A percentile compares a stretch with the other conserved stretches of the same genome.
Conservation (phyloP, 1,140 invertebrate genomes). For the Holcopasites calliopsidis region DNA sequence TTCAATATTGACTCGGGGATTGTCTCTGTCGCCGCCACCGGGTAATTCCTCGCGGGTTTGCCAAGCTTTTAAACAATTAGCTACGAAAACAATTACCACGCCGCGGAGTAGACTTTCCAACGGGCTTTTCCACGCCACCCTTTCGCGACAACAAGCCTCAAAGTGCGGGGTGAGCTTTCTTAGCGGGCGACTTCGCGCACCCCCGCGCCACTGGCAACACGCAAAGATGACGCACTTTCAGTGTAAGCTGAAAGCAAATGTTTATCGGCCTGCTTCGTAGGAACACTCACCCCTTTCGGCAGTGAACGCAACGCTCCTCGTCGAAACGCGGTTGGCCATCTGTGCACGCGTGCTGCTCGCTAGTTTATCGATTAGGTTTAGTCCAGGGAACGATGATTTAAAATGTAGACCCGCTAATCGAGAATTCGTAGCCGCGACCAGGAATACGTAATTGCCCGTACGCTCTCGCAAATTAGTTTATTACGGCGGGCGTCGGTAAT, state of each 20-base stretch:
- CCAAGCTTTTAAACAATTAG: slow-evolving; percentile 76
- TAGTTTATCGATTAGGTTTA: slow-evolving; percentile 39
- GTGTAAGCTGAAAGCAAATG: slow-evolving; percentile 66
- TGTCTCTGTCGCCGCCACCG: slow-evolving; percentile 60
- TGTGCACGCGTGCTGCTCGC: slow-evolving; percentile 28
- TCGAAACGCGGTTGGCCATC: not conserved
- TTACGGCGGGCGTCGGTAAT: slow-evolving; percentile 18
- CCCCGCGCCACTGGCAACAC: slow-evolving; percentile 25
- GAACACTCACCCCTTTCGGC: slow-evolving; percentile 53
- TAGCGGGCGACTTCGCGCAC: slow-evolving; percentile 51
- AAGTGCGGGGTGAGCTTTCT: slow-evolving; percentile 47
- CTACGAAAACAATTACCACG: slow-evolving; percentile 71
- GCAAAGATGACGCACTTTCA: slow-evolving; percentile 53
- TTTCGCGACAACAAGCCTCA: slow-evolving; percentile 43
- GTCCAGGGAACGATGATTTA: too few relatives aligned
- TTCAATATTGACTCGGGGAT: slow-evolving; percentile 75
- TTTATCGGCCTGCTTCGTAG: slow-evolving; percentile 67
- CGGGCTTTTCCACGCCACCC: slow-evolving; percentile 43
- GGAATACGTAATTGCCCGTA: slow-evolving; percentile 25
- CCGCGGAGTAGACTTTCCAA: slow-evolving; percentile 39
- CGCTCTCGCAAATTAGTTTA: slow-evolving; percentile 27
- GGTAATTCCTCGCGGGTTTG: slow-evolving; percentile 67
- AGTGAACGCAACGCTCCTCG: slow-evolving; percentile 2
- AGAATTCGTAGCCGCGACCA: not conserved
- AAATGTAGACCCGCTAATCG: not conserved